phyloP scores from a whole-genome alignment of 2,797 vertebrate genomes.

The Pseudotriccus pelzelni region DNA sequence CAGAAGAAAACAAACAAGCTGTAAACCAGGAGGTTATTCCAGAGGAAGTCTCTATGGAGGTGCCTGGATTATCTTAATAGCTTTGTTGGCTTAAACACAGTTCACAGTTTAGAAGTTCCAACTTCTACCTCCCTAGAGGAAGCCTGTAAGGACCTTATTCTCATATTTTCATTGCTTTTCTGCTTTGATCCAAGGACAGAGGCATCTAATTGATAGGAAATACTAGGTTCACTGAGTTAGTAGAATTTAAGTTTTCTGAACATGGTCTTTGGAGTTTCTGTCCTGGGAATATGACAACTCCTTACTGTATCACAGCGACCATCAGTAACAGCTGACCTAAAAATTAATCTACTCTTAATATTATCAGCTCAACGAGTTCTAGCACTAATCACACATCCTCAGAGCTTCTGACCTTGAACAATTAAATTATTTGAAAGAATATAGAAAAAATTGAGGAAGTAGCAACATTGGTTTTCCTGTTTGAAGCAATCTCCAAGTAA shows the following conservation, averaged over 20 bases:
- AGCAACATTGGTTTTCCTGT: not conserved
- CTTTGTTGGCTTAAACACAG: not conserved
- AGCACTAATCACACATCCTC: not conserved
- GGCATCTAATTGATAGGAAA: not conserved
- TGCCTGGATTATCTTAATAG: not conserved
- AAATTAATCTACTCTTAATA: not conserved
- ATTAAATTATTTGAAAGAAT: not conserved
- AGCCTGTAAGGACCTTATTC: not conserved
- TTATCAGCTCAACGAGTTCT: not conserved
- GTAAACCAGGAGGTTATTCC: not conserved
- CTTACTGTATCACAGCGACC: not conserved
- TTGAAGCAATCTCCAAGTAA: not conserved
- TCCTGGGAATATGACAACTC: not conserved
- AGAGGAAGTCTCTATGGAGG: not conserved
- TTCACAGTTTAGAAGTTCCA: not conserved
- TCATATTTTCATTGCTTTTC: not conserved
- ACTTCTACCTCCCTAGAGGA: not conserved
- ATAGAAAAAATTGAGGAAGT: not conserved
- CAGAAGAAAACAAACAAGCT: not conserved
- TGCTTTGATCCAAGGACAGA: not conserved
- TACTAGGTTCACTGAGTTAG: not conserved
- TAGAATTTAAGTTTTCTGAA: not conserved
- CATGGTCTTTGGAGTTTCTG: not conserved
- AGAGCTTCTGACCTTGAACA: not conserved
- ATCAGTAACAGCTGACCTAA: not conserved